phyloP scores from a whole-genome alignment of 2,797 vertebrate species.

The Manis javanica region DNA sequence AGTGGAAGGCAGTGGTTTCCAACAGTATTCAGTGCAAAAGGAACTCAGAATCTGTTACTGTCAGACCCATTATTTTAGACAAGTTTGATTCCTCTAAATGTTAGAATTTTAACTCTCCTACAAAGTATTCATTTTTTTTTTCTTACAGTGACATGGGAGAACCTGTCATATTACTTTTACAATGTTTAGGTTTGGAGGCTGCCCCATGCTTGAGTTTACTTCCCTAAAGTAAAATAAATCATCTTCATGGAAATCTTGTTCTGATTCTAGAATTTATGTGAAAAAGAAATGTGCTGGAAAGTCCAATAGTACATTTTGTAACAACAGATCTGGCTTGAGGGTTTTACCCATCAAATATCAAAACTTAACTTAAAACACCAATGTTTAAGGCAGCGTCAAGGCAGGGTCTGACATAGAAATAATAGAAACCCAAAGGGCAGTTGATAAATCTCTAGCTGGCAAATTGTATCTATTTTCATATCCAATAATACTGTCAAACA shows the following conservation, averaged over 20 bases:
- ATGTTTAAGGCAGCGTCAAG: background rate
- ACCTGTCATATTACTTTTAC: background rate
- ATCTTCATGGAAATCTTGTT: background rate
- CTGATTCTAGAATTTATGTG: background rate
- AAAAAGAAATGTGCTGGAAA: background rate
- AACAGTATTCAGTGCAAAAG: background rate
- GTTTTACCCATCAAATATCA: background rate
- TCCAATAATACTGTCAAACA: background rate
- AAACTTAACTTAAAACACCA: background rate
- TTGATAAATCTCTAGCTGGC: background rate
- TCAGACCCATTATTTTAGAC: background rate
- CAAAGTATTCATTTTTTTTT: background rate
- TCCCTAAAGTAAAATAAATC: background rate
- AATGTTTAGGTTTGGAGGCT: background rate
- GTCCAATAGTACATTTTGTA: background rate
- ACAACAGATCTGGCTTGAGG: background rate
- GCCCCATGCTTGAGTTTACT: background rate
- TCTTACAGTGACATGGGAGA: background rate
- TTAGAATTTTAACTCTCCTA: conserved; percentile 16
- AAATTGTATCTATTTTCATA: background rate
- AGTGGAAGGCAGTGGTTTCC: conserved; percentile 55
- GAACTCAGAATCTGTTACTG: background rate
- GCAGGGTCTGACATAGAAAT: background rate
- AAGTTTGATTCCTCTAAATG: conserved; percentile 25
- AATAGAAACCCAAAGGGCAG: background rate